Evolutionary conservation across 92 coral and sea anemone genomes (phyloP).

Genomic region (Metridium senile): DNA sequence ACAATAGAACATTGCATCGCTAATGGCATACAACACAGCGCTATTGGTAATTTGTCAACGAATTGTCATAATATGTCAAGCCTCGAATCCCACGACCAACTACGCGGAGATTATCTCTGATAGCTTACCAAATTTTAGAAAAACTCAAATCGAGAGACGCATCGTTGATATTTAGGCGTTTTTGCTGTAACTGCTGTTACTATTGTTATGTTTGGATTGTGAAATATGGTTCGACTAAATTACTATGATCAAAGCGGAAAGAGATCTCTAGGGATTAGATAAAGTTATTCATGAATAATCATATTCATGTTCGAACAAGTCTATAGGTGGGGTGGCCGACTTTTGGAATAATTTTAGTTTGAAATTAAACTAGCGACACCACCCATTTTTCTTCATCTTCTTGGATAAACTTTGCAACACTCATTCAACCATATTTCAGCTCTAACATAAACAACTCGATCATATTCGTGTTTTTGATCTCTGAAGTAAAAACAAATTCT

Average conservation of each 20-base stretch:
- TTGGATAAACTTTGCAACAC: neutral
- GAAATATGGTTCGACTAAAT: neutral
- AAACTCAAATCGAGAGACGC: neutral
- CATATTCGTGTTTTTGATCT: neutral
- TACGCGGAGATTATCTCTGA: conserved; percentile 49
- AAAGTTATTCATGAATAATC: conserved; percentile 31
- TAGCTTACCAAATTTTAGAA: conserved; percentile 39
- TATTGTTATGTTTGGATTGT: conserved; percentile 1
- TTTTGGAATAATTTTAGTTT: conserved; percentile 1
- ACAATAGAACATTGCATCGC: conserved; percentile 85
- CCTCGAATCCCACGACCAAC: conserved; percentile 66
- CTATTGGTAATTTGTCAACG: conserved; percentile 77
- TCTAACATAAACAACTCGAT: neutral
- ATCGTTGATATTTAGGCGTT: neutral
- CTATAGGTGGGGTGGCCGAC: conserved; percentile 11
- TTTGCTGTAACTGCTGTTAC: neutral
- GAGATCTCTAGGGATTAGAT: conserved; percentile 31
- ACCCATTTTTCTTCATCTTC: neutral
- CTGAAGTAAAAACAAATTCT: neutral
- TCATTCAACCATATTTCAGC: neutral
- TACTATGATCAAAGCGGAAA: conserved; percentile 17
- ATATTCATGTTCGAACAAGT: conserved; percentile 26
- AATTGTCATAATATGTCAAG: conserved; percentile 87
- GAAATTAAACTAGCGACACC: no score
- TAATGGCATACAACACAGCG: conserved; percentile 78